phyloP scores from a whole-genome alignment of 2,888 invertebrate genomes.

The Archips crataeganus region DNA sequence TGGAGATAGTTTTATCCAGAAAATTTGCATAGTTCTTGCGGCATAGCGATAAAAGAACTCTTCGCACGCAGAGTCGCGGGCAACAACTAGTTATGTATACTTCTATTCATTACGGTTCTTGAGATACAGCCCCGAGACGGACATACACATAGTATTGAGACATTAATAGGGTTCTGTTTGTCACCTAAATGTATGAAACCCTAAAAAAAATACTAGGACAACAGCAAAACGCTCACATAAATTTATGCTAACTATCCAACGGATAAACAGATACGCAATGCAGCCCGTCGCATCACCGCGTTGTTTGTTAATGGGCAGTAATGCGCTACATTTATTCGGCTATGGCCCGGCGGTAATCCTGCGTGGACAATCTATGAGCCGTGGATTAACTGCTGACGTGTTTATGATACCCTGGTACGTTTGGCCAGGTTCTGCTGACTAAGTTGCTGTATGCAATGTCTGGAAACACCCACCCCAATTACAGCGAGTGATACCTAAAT shows the following conservation, averaged over 20 bases:
- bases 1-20: too few species aligned
- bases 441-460: neutral
- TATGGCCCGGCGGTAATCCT: constrained; percentile 16
- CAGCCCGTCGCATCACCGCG: neutral
- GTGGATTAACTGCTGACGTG: constrained; percentile 32
- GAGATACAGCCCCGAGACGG: too few species aligned
- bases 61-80: too few species aligned
- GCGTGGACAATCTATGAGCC: constrained; percentile 23
- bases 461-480: neutral
- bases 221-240: neutral
- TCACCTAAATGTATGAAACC: too few species aligned
- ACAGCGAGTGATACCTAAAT: neutral
- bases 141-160: too few species aligned
- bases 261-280: neutral
- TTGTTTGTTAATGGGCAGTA: constrained; percentile 14
- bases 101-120: too few species aligned
- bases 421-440: neutral
- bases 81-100: neutral
- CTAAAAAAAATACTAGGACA: neutral
- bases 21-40: too few species aligned
- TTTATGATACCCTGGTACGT: constrained; percentile 31
- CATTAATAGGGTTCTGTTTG: too few species aligned
- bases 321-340: constrained; percentile 28
- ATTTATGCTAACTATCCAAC: neutral
- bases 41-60: too few species aligned